Evolutionary conservation across 1,140 invertebrate genomes (phyloP).

Genomic region (Gryon sp.): DNA sequence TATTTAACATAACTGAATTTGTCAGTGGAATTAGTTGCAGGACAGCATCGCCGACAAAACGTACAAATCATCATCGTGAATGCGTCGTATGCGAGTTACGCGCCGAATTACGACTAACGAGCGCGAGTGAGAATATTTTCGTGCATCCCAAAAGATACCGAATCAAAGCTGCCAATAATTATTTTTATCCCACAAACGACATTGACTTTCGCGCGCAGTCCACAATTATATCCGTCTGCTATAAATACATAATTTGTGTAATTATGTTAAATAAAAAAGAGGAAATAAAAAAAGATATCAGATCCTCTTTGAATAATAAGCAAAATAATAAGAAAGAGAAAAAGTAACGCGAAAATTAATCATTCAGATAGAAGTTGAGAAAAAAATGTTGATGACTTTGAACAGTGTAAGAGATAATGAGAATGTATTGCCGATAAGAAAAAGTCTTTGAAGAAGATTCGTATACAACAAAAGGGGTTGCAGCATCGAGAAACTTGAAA

Average conservation of each 20-base stretch:
- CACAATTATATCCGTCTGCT: too few relatives aligned
- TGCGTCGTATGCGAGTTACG: constrained; percentile 39
- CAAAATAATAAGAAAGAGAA: too few relatives aligned
- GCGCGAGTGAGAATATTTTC: constrained; percentile 7
- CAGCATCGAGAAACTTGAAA: not conserved
- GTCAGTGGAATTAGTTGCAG: constrained; percentile 53
- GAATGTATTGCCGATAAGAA: constrained; percentile 11
- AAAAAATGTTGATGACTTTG: constrained; percentile 5
- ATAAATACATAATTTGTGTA: too few relatives aligned
- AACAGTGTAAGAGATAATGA: constrained; percentile 1
- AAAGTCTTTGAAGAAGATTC: constrained; percentile 6
- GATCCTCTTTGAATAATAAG: too few relatives aligned
- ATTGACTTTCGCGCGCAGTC: constrained; percentile 68
- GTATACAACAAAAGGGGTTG: constrained; percentile 3
- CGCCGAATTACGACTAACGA: constrained; percentile 64
- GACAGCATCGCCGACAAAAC: constrained; percentile 56
- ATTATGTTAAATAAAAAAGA: too few relatives aligned
- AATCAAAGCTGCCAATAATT: constrained; percentile 63
- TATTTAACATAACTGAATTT: constrained; percentile 73
- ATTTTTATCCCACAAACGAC: constrained; percentile 68
- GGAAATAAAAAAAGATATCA: too few relatives aligned
- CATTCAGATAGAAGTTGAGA: too few relatives aligned
- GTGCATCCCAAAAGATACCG: constrained; percentile 8
- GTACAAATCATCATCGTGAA: constrained; percentile 51
- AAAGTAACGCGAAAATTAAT: too few relatives aligned